These are phyloP conservation scores for Watsonalla binaria DNA, from an alignment of 2,888 invertebrate species.

Conservation along the genomic window DNA sequence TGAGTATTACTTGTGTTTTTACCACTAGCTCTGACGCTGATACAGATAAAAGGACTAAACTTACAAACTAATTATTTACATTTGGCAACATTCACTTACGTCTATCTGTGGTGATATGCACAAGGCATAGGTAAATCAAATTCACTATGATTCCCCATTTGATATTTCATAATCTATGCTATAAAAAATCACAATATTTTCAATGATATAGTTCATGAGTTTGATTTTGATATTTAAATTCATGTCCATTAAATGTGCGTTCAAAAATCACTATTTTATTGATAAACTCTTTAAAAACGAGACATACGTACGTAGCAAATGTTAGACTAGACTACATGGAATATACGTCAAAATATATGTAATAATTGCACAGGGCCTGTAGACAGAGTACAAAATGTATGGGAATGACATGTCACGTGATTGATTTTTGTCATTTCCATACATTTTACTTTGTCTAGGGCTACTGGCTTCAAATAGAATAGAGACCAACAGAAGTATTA, in stretches of 20 bases:
- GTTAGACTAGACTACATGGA: conserved; percentile 1
- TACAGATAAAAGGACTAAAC: conserved; percentile 44
- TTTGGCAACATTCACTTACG: conserved; percentile 71
- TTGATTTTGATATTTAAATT: conserved; percentile 12
- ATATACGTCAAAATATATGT: too few species aligned
- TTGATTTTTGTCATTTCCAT: too few species aligned
- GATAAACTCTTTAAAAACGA: conserved; percentile 3
- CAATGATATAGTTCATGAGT: conserved; percentile 47
- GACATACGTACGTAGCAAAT: conserved; percentile 3
- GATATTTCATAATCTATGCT: conserved; percentile 53
- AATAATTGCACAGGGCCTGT: too few species aligned
- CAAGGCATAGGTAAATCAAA: conserved; percentile 60
- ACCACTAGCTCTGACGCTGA: conserved; percentile 30
- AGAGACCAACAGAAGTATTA: background rate
- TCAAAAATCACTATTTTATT: conserved; percentile 1
- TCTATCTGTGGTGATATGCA: conserved; percentile 73
- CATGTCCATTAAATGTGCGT: conserved; percentile 6
- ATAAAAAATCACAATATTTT: conserved; percentile 61
- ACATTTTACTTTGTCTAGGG: too few species aligned
- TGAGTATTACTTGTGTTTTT: background rate
- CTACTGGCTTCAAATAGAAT: too few species aligned
- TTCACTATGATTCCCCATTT: conserved; percentile 47
- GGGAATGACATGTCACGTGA: too few species aligned
- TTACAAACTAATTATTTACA: conserved; percentile 52
- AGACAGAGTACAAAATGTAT: too few species aligned